Percentiles rank a stretch among this genome's conserved stretches.
These are phyloP conservation scores for Erebia ligea DNA, from an alignment of 2,888 invertebrate genomes.

Conservation along the genomic window DNA sequence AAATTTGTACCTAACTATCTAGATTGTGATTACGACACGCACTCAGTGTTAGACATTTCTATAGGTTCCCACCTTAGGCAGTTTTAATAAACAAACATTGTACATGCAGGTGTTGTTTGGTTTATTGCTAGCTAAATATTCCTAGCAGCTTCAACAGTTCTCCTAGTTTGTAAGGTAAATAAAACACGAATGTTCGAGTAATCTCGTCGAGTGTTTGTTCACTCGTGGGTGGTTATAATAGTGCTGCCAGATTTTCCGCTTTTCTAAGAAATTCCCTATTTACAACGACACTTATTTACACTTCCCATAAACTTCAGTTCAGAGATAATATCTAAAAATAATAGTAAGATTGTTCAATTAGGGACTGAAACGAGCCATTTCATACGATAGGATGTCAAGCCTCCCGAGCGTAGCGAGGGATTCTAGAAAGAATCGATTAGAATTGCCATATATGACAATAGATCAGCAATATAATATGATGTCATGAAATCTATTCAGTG, in stretches of 20 bases:
- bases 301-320: background rate
- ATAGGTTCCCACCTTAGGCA: background rate
- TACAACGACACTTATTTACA: background rate
- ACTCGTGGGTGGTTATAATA: slow-evolving; percentile 55
- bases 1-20: too few relatives aligned
- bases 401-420: too few relatives aligned
- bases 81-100: slow-evolving; percentile 30
- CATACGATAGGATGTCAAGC: too few relatives aligned
- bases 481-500: too few relatives aligned
- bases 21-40: background rate
- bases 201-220: slow-evolving; percentile 47
- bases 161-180: slow-evolving; percentile 43
- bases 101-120: slow-evolving; percentile 23
- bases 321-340: background rate
- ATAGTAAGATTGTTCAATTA: background rate
- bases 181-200: slow-evolving; percentile 37
- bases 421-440: too few relatives aligned
- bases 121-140: slow-evolving; percentile 31
- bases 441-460: too few relatives aligned
- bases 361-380: too few relatives aligned
- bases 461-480: too few relatives aligned
- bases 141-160: slow-evolving; percentile 19
- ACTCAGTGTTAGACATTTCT: background rate
- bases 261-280: slow-evolving; percentile 11
- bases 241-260: slow-evolving; percentile 9